Base-by-base conservation (phyloP, 2,888 invertebrate genomes). In the Agonopterix arenella region DNA sequence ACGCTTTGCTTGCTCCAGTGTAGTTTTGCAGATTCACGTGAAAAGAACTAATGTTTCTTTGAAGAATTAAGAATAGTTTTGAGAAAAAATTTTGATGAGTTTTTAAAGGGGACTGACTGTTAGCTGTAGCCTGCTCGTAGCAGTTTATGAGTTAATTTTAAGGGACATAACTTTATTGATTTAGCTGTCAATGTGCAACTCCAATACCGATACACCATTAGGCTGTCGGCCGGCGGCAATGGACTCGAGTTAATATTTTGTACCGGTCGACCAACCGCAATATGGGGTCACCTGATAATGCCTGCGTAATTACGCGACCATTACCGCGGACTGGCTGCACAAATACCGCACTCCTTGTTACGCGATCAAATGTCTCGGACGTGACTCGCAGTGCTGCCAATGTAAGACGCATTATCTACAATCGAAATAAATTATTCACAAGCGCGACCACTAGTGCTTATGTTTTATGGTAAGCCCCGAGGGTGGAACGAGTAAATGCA, bases 221-320 rank as follows among this genome's bases (percentile, higher is more conserved):
- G 46, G 11, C 18, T 18, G 48, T 45, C 41, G 58, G 68, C 72
- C 67, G 50, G 60, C 57, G 68, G 73, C 73, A 67, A 67, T 62
- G 64, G 61, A 62, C 59, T 58, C 56, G 55, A 54, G 63, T 62
- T 40, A 3, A n/a, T 28, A 7, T 40, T 10, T 61, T 60, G 61
- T 53, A 56, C 52, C 58, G 56, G 56, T 62, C 68, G 66, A 61
- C 70, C 71, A 64, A 80, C 85, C 83, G 70, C 84, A 83, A 80
- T 83, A 84, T 81, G 79, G 80, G 86, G 86, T 86, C 88, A 85
- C 77, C 71, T 70, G 86, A 85, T 86, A 86, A 84, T 84, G 76
- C 68, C 70, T 72, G 40, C 66, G 79, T 86, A 85, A 88, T 86
- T 86, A 88, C 76, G 73, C 73, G 69, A 64, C 73, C 72, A 81